These are phyloP conservation scores for Sminthopsis crassicaudata DNA, from an alignment of 2,113 vertebrate genomes.

Conservation along the genomic window DNA sequence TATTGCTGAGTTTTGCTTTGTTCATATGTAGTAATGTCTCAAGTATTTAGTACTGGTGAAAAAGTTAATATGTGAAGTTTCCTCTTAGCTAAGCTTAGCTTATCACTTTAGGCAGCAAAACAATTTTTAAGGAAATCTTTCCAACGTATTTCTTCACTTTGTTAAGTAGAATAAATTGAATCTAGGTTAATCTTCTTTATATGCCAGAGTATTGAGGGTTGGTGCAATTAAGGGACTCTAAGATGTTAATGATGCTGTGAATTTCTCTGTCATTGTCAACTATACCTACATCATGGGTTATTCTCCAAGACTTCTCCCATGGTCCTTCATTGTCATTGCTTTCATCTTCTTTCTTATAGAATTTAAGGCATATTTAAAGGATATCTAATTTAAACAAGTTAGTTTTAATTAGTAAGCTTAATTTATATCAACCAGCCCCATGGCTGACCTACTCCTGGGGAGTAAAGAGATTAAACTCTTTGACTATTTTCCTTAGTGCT, in stretches of 20 bases:
- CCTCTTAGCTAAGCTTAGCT: neutral
- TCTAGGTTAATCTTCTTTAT: accelerated
- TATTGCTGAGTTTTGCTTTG: neutral
- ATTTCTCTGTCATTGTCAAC: neutral
- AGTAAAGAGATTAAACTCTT: neutral
- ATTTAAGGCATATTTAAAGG: neutral
- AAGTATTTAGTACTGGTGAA: neutral
- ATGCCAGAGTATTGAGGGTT: neutral
- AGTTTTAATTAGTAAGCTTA: neutral
- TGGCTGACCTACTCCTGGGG: neutral
- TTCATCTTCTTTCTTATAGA: neutral
- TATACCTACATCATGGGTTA: neutral
- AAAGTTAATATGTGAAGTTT: neutral
- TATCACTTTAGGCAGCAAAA: neutral
- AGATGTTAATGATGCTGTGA: neutral
- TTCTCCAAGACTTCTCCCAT: neutral
- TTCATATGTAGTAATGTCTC: neutral
- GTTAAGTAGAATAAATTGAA: accelerated
- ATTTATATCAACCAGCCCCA: neutral
- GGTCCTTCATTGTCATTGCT: neutral
- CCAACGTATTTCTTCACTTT: neutral
- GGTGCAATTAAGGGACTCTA: neutral
- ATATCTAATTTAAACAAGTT: neutral
- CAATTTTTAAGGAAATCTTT: neutral
- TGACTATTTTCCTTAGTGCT: neutral